Percentiles rank a stretch among this genome's conserved stretches.
These are phyloP conservation scores for Ophonus ardosiacus DNA, from an alignment of 2,888 invertebrate species.

Conservation along the genomic window DNA sequence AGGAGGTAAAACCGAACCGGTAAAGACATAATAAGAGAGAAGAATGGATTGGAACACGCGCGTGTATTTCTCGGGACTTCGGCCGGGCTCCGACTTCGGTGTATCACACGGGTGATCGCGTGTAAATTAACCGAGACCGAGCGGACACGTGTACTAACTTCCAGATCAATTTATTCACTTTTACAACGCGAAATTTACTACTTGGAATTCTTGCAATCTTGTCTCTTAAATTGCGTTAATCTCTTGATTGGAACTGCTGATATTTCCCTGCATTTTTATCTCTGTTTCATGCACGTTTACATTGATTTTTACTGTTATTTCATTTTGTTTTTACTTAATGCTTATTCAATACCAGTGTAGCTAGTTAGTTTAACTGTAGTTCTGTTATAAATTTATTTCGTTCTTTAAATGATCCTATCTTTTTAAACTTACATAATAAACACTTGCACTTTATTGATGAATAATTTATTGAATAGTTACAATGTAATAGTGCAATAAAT, in stretches of 20 bases:
- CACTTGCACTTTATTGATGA: background rate
- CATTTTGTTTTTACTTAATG: conserved; percentile 3
- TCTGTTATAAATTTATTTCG: background rate
- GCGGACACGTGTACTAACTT: conserved; percentile 44
- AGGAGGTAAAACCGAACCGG: conserved; percentile 8
- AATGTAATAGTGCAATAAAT: background rate
- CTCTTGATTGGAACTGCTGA: conserved; percentile 28
- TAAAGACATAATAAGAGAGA: conserved; percentile 46
- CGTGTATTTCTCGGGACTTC: conserved; percentile 5
- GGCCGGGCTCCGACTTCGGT: background rate
- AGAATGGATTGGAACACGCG: conserved; percentile 20
- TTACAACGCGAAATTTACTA: conserved; percentile 44
- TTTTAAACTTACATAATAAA: background rate
- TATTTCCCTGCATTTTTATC: conserved; percentile 21
- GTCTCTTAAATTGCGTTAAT: conserved; percentile 42
- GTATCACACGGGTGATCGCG: conserved; percentile 50
- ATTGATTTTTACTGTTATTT: conserved; percentile 23
- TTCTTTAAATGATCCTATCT: background rate
- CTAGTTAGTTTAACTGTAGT: background rate
- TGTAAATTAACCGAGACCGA: conserved; percentile 48
- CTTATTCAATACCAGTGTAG: background rate
- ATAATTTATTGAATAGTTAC: background rate
- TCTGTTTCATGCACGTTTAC: conserved; percentile 13
- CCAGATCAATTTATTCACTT: conserved; percentile 51
- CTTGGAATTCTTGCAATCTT: conserved; percentile 47